Conservation (phyloP, 2,888 invertebrate genomes). For the Euzophera pinguis region DNA sequence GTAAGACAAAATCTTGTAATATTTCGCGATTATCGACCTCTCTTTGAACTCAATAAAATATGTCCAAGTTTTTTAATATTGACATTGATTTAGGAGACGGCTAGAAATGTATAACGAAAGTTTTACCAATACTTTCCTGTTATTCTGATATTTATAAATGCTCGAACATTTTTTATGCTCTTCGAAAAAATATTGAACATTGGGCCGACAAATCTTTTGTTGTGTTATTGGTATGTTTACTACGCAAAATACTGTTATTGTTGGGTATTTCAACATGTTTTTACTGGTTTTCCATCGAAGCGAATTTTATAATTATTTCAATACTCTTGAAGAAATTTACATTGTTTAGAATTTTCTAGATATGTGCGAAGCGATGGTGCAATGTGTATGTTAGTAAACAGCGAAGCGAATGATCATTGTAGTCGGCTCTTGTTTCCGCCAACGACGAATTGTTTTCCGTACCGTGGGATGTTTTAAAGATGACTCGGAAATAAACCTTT, state of each 20-base stretch:
- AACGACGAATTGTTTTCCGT: too few species aligned
- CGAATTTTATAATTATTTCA: not conserved
- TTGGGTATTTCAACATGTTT: too few species aligned
- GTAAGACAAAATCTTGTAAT: slow-evolving; percentile 81
- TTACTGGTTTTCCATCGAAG: too few species aligned
- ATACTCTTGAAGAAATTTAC: not conserved
- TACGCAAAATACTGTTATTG: too few species aligned
- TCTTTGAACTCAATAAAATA: too few species aligned
- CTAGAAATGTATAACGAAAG: not conserved
- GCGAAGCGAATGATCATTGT: slow-evolving; percentile 2
- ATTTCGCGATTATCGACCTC: too few species aligned
- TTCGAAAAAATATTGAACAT: not conserved
- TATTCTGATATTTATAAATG: not conserved
- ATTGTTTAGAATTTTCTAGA: not conserved
- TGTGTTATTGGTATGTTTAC: too few species aligned
- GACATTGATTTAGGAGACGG: too few species aligned
- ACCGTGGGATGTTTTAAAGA: not conserved
- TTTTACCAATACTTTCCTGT: not conserved
- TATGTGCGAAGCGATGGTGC: not conserved
- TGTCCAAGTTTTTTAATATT: too few species aligned
- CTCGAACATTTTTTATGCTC: not conserved
- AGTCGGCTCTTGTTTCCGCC: not conserved
- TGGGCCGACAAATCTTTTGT: too few species aligned
- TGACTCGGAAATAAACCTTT: not conserved
- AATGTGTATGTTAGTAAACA: not conserved